Conservation (phyloP, 2,888 invertebrate genomes). For the Caprella mutica region DNA sequence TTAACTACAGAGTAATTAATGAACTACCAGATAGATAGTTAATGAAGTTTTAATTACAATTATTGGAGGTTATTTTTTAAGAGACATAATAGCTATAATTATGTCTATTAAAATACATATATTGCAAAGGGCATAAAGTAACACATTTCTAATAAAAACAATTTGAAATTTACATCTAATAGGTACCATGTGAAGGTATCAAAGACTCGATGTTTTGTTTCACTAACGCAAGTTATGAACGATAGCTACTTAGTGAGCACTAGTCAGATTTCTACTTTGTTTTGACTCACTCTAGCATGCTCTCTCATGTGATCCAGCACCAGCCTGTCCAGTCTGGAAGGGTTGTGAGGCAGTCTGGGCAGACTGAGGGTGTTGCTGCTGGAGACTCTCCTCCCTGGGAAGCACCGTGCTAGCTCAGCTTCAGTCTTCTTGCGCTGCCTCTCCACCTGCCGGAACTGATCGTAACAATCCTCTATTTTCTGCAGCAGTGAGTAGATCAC, state of each 20-base stretch:
- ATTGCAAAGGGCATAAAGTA: no score
- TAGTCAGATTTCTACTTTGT: no score
- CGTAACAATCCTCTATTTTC: slow-evolving; percentile 63
- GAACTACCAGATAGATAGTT: no score
- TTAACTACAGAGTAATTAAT: no score
- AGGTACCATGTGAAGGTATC: background rate
- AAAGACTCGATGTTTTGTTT: no score
- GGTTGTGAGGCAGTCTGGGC: slow-evolving; percentile 63
- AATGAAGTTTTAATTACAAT: no score
- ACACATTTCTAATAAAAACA: no score
- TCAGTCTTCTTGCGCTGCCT: slow-evolving; percentile 69
- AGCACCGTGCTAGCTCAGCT: slow-evolving; percentile 61
- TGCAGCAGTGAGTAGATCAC: slow-evolving; percentile 47
- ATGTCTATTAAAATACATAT: no score
- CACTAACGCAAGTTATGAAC: no score
- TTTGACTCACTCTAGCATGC: slow-evolving; percentile 50
- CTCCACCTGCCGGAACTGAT: slow-evolving; percentile 65
- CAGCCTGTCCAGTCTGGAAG: slow-evolving; percentile 63
- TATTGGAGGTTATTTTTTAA: no score
- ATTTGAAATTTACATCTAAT: background rate
- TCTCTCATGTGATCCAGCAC: slow-evolving; percentile 69
- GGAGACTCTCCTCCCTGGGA: slow-evolving; percentile 64
- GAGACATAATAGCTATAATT: no score
- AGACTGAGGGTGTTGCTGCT: slow-evolving; percentile 62
- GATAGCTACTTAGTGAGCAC: no score